Conservation (phyloP, 2,113 vertebrate species). For the Pantherophis guttatus region DNA sequence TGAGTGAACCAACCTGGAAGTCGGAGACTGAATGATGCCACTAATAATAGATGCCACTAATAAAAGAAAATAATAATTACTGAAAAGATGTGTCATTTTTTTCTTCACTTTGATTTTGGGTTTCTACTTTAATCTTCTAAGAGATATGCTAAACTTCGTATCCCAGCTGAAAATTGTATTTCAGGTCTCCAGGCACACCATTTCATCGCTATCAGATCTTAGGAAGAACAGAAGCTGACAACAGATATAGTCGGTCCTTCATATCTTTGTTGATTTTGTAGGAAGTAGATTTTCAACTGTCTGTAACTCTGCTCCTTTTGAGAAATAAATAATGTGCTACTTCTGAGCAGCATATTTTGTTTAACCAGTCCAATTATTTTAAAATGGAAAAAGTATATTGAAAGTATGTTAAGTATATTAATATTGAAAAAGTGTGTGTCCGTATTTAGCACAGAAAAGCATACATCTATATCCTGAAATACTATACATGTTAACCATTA, state of each 20-base stretch:
- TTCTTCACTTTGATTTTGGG: not conserved
- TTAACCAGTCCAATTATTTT: not conserved
- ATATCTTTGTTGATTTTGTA: not conserved
- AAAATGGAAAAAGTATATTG: not conserved
- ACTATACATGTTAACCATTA: not conserved
- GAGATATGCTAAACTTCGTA: not conserved
- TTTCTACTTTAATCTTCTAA: not conserved
- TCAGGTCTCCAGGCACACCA: constrained; percentile 1
- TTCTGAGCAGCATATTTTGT: not conserved
- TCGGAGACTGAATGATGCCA: not conserved
- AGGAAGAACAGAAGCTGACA: constrained; percentile 16
- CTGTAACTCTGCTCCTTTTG: not conserved
- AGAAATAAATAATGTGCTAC: not conserved
- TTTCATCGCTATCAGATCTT: constrained; percentile 6
- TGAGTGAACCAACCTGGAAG: not conserved
- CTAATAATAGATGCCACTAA: not conserved
- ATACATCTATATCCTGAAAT: constrained; percentile 9
- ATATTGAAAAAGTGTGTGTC: not conserved
- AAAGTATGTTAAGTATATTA: no score
- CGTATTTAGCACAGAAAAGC: not conserved
- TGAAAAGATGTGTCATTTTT: not conserved
- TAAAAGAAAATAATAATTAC: not conserved
- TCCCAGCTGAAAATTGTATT: not conserved
- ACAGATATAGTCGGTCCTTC: not conserved
- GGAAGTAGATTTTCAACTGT: constrained; percentile 2